These are phyloP conservation scores for Puffinus mauretanicus DNA, from an alignment of 2,113 vertebrate species.

Conservation along the genomic window DNA sequence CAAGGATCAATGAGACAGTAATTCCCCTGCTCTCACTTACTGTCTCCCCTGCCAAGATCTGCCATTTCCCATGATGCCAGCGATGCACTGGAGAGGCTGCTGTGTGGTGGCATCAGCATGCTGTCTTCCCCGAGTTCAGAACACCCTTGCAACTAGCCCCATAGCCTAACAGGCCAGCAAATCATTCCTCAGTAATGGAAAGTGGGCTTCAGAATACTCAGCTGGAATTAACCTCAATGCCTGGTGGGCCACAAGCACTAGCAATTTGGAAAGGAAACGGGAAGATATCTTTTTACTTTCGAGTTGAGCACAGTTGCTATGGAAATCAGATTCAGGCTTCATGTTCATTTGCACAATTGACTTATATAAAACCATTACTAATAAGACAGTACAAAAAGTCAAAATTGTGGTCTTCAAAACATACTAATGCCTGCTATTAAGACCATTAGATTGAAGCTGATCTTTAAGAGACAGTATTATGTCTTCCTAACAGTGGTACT, in stretches of 20 bases:
- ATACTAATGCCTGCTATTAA: neutral
- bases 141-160: neutral
- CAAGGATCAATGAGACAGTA: neutral
- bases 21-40: neutral
- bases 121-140: neutral
- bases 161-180: neutral
- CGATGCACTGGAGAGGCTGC: neutral
- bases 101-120: neutral
- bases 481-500: neutral
- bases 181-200: neutral
- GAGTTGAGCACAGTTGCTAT: neutral
- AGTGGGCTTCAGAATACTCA: neutral
- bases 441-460: neutral
- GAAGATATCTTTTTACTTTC: neutral
- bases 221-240: neutral
- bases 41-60: neutral
- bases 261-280: neutral
- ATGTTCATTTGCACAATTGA: neutral
- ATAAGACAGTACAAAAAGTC: neutral
- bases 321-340: neutral
- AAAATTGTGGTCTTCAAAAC: neutral
- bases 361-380: neutral
- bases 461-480: neutral
- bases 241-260: neutral
- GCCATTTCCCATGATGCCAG: neutral